A percentile compares a stretch with the other conserved stretches of the same genome.
These are phyloP conservation scores for Saccopteryx leptura DNA, from an alignment of 2,113 vertebrate species.

Conservation along the genomic window DNA sequence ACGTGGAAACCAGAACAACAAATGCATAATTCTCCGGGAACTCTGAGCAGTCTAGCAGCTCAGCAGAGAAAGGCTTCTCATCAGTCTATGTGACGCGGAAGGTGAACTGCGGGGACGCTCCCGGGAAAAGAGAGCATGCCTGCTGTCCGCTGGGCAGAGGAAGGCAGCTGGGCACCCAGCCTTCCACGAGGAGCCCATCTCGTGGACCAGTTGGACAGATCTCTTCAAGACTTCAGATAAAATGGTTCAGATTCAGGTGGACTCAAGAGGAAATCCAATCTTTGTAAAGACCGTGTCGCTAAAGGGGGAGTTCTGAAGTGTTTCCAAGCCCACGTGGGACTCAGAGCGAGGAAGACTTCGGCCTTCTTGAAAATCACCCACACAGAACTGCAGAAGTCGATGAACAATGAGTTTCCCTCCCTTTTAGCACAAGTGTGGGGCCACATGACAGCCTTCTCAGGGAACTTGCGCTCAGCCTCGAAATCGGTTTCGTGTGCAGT, in stretches of 20 bases:
- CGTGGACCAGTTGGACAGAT: background rate
- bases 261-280: background rate
- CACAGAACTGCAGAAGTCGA: background rate
- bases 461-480: background rate
- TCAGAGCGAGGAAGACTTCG: background rate
- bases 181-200: background rate
- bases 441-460: background rate
- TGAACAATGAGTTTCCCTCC: background rate
- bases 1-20: background rate
- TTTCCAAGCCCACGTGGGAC: background rate
- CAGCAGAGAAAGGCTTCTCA: background rate
- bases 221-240: background rate
- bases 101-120: background rate
- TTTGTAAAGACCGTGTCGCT: background rate
- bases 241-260: background rate
- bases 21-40: background rate
- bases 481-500: background rate
- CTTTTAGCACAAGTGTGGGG: background rate
- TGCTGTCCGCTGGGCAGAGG: background rate
- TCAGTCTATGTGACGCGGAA: background rate
- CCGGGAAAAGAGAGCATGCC: background rate
- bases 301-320: background rate
- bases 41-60: rapidly evolving
- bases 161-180: background rate
- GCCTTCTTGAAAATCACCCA: background rate